Evolutionary conservation across 1,140 invertebrate species (phyloP).

Genomic region (Nymphalis io): DNA sequence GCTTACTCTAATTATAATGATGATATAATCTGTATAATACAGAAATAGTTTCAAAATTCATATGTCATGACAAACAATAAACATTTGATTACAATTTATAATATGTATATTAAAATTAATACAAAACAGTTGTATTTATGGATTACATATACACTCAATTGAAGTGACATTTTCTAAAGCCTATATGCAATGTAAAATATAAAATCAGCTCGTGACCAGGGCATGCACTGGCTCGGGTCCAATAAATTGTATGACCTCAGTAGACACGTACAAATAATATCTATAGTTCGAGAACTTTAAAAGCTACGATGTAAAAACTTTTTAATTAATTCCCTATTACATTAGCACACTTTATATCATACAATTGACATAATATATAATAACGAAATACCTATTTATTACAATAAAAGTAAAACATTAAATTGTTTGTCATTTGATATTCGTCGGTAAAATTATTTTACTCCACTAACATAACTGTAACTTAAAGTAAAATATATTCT

Average conservation of each 20-base stretch:
- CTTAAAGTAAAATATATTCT: constrained; percentile 4
- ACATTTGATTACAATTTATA: background rate
- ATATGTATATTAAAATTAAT: too few species aligned
- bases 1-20: background rate
- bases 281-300: too few species aligned
- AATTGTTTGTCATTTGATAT: background rate
- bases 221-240: too few species aligned
- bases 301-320: too few species aligned
- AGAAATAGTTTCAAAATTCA: background rate
- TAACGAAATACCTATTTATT: background rate
- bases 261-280: too few species aligned
- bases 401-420: background rate
- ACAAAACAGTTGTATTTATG: too few species aligned
- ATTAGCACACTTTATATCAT: background rate
- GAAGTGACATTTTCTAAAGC: too few species aligned
- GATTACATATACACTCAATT: too few species aligned
- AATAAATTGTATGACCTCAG: too few species aligned
- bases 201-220: too few species aligned
- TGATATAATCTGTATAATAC: background rate
- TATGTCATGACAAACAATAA: background rate
- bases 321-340: background rate
- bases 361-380: background rate
- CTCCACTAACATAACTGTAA: constrained; percentile 11
- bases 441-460: background rate
- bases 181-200: too few species aligned